Base-by-base conservation (phyloP, 2,888 invertebrate species). In the Gisinianus flammeolus region DNA sequence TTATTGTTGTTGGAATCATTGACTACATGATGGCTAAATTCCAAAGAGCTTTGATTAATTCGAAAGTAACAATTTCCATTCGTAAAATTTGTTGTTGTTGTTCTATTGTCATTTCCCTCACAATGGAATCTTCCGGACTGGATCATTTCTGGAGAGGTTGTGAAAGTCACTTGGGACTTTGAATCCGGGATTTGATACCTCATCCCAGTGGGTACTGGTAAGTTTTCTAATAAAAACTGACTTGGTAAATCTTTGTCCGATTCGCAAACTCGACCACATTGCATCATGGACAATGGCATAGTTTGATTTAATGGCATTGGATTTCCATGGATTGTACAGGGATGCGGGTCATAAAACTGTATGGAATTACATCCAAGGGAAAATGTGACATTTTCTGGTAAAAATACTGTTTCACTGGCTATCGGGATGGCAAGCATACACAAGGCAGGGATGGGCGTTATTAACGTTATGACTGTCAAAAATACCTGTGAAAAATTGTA, bases 371-470 rank as follows among this genome's bases (percentile, higher is more conserved):
- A 66, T 26, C 28, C 31, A 35, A 91, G 85, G 54, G 91, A 88
- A 82, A 92, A 87, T 81, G 91, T 89, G 22, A 91, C 89, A 68
- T 88, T 87, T 4, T 90, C 88, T 10, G 93, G 92, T 85, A 91
- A 91, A 12, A 90, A 90, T 66, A 92, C 88, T 0, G 90, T 91
- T 83, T 92, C 89, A 82, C 93, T 88, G 28, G 92, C 93, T 10
- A 92, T 91, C 0, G 93, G 93, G 56, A 93, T 92, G 12, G 91
- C 87, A 31, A 93, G 88, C 76, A 93, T 88, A 22, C 93, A 88
- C 69, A 93, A 87, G 0, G 92, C 91, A 5, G 92, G 90, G 6
- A 88, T 89, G 6, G 93, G 93, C 24, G 92, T 92, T 78, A 92
- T 86, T 24, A 90, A 89, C 56, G 93, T 93, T 81, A 92, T 91